Percentiles rank a stretch among this genome's conserved stretches.
These are phyloP conservation scores for Balearica regulorum DNA, from an alignment of 2,797 vertebrate species.

Conservation along the genomic window DNA sequence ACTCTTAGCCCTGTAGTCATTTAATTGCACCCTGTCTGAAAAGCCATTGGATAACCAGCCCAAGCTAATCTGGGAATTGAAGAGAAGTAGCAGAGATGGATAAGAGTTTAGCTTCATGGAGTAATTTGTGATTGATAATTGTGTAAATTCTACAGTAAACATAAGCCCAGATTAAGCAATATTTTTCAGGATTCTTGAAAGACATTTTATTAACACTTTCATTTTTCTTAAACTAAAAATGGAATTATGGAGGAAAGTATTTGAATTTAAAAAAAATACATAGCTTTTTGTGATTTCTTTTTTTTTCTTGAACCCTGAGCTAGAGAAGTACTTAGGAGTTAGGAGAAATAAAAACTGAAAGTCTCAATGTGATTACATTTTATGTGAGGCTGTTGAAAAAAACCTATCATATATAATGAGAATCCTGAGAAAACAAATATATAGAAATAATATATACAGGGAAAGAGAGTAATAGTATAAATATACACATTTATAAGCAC, in stretches of 20 bases:
- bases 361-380: background rate
- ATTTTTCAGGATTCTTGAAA: background rate
- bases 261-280: background rate
- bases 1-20: background rate
- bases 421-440: background rate
- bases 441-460: background rate
- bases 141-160: background rate
- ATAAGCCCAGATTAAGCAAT: background rate
- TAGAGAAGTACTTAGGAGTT: background rate
- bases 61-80: background rate
- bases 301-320: background rate
- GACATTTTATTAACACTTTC: background rate
- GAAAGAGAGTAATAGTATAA: background rate
- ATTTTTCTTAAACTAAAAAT: background rate
- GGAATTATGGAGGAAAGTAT: rapidly evolving
- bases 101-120: background rate
- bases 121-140: background rate
- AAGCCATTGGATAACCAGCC: background rate
- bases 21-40: background rate
- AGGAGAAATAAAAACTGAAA: background rate
- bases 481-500: background rate
- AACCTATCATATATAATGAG: background rate
- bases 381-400: background rate
- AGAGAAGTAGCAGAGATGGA: background rate
- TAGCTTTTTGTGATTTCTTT: background rate